Percentiles rank a stretch among this genome's conserved stretches.
These are phyloP conservation scores for Alfaro cultratus DNA, from an alignment of 2,797 vertebrate genomes.

Conservation along the genomic window DNA sequence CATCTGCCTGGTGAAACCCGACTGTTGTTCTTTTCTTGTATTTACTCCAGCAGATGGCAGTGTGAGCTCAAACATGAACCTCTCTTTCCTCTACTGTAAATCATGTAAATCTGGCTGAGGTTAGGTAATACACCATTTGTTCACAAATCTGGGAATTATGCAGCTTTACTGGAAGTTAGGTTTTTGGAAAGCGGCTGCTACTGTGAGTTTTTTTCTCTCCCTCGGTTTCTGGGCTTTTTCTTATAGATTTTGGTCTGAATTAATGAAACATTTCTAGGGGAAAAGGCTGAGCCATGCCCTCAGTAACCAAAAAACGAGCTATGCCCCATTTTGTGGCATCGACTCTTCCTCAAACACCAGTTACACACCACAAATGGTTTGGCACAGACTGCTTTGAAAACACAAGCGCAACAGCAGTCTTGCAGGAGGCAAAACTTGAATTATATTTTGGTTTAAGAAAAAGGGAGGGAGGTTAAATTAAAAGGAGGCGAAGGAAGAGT, in stretches of 20 bases:
- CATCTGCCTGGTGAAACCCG: constrained; percentile 11
- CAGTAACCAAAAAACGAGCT: constrained; percentile 14
- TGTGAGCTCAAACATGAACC: constrained; percentile 28
- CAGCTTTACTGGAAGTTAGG: constrained; percentile 56
- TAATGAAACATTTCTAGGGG: constrained; percentile 9
- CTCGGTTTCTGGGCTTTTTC: not conserved
- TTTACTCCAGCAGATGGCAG: constrained; percentile 58
- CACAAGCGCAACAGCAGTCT: constrained; percentile 26
- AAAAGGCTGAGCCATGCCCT: constrained; percentile 25
- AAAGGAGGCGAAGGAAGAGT: constrained; percentile 46
- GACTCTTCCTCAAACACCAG: constrained; percentile 45
- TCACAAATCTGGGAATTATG: constrained; percentile 57
- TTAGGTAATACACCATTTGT: constrained; percentile 63
- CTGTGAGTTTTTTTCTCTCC: not conserved
- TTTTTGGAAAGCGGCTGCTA: constrained; percentile 21
- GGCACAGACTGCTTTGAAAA: constrained; percentile 26
- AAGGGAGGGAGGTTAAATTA: not conserved
- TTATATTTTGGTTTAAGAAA: not conserved
- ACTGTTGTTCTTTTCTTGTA: not conserved
- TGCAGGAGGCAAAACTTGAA: not conserved
- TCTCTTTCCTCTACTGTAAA: constrained; percentile 51
- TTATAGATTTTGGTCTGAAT: not conserved
- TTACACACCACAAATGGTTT: constrained; percentile 44
- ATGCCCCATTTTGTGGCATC: constrained; percentile 53
- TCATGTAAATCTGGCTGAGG: constrained; percentile 56